Evolutionary conservation across 2,888 invertebrate species (phyloP).

Genomic region (Cantharis rufa): DNA sequence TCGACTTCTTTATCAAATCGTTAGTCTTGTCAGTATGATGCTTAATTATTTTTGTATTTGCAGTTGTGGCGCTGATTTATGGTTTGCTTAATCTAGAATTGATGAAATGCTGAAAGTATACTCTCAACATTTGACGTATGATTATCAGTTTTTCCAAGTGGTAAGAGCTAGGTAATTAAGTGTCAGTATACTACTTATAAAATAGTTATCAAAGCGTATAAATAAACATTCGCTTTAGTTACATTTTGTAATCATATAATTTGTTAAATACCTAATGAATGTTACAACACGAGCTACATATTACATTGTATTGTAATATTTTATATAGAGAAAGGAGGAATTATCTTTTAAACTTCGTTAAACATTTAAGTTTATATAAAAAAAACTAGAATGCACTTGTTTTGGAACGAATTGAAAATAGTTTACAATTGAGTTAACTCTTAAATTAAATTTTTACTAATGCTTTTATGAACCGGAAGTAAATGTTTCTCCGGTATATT

Average conservation of each 20-base stretch:
- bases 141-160: not conserved
- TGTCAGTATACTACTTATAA: not conserved
- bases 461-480: slow-evolving; percentile 38
- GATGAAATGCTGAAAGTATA: slow-evolving; percentile 29
- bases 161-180: not conserved
- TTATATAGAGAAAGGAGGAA: not conserved
- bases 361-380: not conserved
- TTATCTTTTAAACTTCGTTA: not conserved
- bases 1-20: slow-evolving; percentile 55
- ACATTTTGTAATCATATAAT: not conserved
- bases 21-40: slow-evolving; percentile 52
- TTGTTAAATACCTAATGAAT: not conserved
- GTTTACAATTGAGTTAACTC: not conserved
- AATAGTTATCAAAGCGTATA: not conserved
- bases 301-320: not conserved
- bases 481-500: slow-evolving; percentile 53
- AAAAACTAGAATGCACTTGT: not conserved
- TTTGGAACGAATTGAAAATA: not conserved
- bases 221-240: not conserved
- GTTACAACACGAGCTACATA: not conserved
- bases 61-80: slow-evolving; percentile 45
- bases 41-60: slow-evolving; percentile 55
- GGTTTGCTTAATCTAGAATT: slow-evolving; percentile 38
- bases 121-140: slow-evolving; percentile 11
- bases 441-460: not conserved